phyloP scores from a whole-genome alignment of 2,797 vertebrate species.

The Cheirogaleus major region DNA sequence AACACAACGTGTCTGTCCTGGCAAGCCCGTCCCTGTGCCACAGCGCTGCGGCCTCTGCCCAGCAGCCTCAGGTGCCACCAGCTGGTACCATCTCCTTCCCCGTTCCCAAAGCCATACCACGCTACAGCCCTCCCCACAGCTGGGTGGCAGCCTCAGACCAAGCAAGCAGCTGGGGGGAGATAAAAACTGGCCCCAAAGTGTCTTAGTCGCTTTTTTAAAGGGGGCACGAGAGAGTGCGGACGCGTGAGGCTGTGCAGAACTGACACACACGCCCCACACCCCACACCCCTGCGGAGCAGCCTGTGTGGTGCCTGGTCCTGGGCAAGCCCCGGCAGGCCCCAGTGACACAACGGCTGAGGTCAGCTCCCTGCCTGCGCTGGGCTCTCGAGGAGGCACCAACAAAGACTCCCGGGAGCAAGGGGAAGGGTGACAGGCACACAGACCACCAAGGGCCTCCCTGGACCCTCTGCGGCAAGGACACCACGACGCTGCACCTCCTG shows the following conservation, averaged over 20 bases:
- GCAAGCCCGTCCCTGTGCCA: background rate
- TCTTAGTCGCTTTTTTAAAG: background rate
- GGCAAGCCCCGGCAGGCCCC: slow-evolving; percentile 84
- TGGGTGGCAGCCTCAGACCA: background rate
- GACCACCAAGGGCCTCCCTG: background rate
- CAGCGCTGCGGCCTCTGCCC: background rate
- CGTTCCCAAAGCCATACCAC: background rate
- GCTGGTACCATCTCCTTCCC: background rate
- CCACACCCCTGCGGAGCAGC: background rate
- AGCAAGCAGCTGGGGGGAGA: too few species aligned
- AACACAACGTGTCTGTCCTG: background rate
- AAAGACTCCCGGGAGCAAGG: slow-evolving; percentile 54
- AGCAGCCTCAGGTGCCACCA: background rate
- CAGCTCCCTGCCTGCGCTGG: slow-evolving; percentile 66
- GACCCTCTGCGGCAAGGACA: background rate
- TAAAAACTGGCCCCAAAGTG: background rate
- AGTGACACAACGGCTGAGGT: slow-evolving; percentile 65
- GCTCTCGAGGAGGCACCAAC: slow-evolving; percentile 64
- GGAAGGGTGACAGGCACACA: background rate
- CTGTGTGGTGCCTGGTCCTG: slow-evolving; percentile 57
- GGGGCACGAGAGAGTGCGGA: background rate
- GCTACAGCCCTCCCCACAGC: background rate
- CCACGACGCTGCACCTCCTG: rapidly evolving
- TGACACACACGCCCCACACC: background rate
- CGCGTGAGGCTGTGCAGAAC: background rate